phyloP scores from a whole-genome alignment of 1,140 invertebrate genomes.

The Drosophila virilis region DNA sequence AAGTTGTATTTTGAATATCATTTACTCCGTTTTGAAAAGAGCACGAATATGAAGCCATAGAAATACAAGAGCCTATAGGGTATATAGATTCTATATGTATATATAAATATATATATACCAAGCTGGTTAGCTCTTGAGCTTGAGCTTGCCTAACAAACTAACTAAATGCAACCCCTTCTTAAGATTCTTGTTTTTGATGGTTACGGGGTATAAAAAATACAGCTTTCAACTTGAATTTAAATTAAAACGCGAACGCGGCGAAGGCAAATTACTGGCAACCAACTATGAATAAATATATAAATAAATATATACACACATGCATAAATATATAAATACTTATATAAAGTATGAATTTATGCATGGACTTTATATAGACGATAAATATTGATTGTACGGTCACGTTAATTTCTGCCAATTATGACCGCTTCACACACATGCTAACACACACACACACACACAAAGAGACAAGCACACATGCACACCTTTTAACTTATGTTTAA shows the following conservation, averaged over 20 bases:
- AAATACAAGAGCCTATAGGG: too few species aligned
- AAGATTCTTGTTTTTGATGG: background rate
- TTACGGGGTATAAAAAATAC: conserved; percentile 27
- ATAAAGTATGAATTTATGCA: conserved; percentile 30
- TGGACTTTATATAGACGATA: conserved; percentile 60
- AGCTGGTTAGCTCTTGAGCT: too few species aligned
- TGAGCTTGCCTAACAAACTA: too few species aligned
- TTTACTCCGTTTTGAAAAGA: too few species aligned
- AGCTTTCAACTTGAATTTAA: conserved; percentile 77
- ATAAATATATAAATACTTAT: conserved; percentile 28
- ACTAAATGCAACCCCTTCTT: background rate
- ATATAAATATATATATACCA: too few species aligned
- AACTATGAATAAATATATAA: conserved; percentile 31
- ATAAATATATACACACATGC: conserved; percentile 21
- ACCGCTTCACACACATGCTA: conserved; percentile 41
- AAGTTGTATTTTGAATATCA: too few species aligned
- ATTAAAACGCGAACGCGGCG: conserved; percentile 72
- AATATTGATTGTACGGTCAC: conserved; percentile 75
- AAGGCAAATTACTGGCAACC: conserved; percentile 61
- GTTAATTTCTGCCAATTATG: conserved; percentile 80
- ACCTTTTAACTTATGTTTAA: background rate
- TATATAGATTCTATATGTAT: too few species aligned
- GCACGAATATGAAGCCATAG: too few species aligned
- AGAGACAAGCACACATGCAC: too few species aligned
- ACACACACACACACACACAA: conserved; percentile 2